Conservation (phyloP, 2,888 invertebrate species). For the Leucoma salicis region DNA sequence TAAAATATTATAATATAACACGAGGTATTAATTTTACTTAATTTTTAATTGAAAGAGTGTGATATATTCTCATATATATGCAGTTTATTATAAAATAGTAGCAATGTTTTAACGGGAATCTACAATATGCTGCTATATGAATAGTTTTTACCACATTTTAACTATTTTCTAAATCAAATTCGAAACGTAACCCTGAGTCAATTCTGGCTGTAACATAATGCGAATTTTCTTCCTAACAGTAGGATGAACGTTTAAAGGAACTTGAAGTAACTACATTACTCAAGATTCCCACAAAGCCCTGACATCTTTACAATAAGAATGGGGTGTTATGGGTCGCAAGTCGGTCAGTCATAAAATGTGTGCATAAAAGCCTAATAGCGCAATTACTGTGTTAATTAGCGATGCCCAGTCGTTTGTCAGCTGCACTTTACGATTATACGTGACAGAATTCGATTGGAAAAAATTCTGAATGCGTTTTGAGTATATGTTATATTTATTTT, state of each 20-base stretch:
- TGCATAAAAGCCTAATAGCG: constrained; percentile 64
- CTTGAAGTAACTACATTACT: constrained; percentile 20
- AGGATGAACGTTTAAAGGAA: too few species aligned
- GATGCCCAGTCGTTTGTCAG: constrained; percentile 62
- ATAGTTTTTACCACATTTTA: too few species aligned
- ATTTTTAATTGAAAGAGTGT: constrained; percentile 12
- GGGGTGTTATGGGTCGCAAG: constrained; percentile 26
- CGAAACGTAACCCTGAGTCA: too few species aligned
- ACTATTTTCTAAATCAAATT: too few species aligned
- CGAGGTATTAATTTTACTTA: constrained; percentile 17
- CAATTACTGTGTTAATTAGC: constrained; percentile 74
- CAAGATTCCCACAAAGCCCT: constrained; percentile 28
- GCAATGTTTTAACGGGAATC: neutral
- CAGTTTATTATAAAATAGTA: constrained; percentile 1
- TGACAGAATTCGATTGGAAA: constrained; percentile 48
- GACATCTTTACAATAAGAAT: constrained; percentile 23
- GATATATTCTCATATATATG: neutral
- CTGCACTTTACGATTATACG: constrained; percentile 57
- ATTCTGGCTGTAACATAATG: too few species aligned
- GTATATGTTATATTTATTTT: too few species aligned
- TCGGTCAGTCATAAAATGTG: constrained; percentile 61
- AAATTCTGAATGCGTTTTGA: too few species aligned
- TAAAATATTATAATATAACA: too few species aligned
- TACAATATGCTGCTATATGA: too few species aligned
- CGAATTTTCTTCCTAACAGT: too few species aligned